Percentiles rank a stretch among this genome's conserved stretches.
phyloP scores from a whole-genome alignment of 2,113 vertebrate genomes.

The Entosphenus tridentatus region DNA sequence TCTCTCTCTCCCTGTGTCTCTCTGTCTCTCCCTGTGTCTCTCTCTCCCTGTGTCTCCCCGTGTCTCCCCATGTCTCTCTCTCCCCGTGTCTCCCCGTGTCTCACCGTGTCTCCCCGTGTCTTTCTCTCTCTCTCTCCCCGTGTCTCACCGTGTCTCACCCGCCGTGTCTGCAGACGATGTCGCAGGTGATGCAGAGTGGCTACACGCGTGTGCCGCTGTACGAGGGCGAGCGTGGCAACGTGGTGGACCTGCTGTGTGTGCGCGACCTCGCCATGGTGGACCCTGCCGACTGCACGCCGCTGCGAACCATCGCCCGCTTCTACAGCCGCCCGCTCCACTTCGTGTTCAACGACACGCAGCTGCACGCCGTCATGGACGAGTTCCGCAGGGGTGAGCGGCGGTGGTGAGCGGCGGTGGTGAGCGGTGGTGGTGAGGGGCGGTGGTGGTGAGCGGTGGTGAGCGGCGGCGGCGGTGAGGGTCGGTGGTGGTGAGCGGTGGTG shows the following conservation, averaged over 20 bases:
- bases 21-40: too few relatives aligned
- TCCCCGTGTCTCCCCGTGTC: too few relatives aligned
- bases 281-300: constrained; percentile 52
- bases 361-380: constrained; percentile 68
- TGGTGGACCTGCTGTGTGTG: constrained; percentile 58
- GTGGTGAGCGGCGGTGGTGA: too few relatives aligned
- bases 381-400: constrained; percentile 47
- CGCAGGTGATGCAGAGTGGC: constrained; percentile 68
- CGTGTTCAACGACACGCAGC: constrained; percentile 69
- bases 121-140: too few relatives aligned
- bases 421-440: too few relatives aligned
- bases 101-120: too few relatives aligned
- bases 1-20: too few relatives aligned
- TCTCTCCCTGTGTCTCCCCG: too few relatives aligned
- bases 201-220: constrained; percentile 65
- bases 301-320: constrained; percentile 69
- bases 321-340: constrained; percentile 71
- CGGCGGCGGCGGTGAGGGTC: too few relatives aligned
- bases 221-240: constrained; percentile 62
- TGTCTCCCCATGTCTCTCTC: too few relatives aligned
- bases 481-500: neutral
- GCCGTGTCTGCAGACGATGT: constrained; percentile 28
- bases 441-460: too few relatives aligned
- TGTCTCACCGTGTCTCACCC: too few relatives aligned
- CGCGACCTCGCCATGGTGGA: constrained; percentile 61